Conservation (phyloP, 2,888 invertebrate genomes). For the Hemithea aestivaria region DNA sequence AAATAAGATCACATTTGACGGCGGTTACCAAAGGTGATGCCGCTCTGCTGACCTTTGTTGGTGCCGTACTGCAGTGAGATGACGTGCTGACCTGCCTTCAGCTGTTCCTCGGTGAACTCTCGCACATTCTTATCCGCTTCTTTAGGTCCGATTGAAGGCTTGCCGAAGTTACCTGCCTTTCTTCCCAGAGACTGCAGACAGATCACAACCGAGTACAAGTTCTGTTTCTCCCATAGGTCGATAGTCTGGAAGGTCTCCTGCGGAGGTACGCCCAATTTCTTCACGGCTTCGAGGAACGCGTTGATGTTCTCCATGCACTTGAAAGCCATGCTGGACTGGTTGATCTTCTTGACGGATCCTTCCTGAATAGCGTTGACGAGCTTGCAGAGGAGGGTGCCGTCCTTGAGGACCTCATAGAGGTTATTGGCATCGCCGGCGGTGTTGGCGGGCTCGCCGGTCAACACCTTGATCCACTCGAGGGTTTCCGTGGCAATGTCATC, state of each 20-base stretch:
- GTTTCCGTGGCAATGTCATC: constrained; percentile 94
- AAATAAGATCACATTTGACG: constrained; percentile 90
- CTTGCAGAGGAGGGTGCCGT: constrained; percentile 94
- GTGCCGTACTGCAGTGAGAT: constrained; percentile 97
- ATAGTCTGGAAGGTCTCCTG: constrained; percentile 99
- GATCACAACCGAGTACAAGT: constrained; percentile 97
- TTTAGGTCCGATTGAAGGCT: constrained; percentile 96
- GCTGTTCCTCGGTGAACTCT: constrained; percentile 94
- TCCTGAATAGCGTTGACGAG: constrained; percentile 91
- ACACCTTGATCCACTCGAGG: constrained; percentile 93
- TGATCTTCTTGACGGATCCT: constrained; percentile 94
- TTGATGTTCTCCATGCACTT: constrained; percentile 99
- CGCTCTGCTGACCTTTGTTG: constrained; percentile 97
- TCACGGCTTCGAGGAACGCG: constrained; percentile 91
- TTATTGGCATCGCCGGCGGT: constrained; percentile 94
- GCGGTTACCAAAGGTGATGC: constrained; percentile 97
- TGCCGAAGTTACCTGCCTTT: constrained; percentile 91
- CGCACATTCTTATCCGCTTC: constrained; percentile 97
- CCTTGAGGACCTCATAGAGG: constrained; percentile 92
- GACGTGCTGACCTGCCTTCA: constrained; percentile 94
- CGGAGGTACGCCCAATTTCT: constrained; percentile 92
- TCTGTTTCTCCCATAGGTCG: constrained; percentile 97
- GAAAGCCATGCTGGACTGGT: constrained; percentile 93
- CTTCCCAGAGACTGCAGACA: constrained; percentile 96
- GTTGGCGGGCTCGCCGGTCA: constrained; percentile 90